Evolutionary conservation across 2,888 invertebrate genomes (phyloP).

Genomic region (Craniophora ligustri): DNA sequence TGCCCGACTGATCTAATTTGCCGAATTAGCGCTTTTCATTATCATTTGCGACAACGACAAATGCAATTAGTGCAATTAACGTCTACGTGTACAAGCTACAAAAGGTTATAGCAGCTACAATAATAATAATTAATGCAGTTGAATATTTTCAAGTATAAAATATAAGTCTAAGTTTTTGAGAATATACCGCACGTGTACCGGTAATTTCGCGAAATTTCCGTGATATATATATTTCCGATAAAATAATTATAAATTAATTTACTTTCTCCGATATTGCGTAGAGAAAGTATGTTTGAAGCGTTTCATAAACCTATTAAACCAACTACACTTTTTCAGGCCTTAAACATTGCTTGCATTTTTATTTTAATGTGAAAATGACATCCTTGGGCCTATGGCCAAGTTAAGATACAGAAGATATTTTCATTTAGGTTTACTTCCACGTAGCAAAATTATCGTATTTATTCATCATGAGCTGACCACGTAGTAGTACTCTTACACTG

Average conservation of each 20-base stretch:
- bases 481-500: too few species aligned
- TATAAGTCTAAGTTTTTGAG: conserved; percentile 11
- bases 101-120: conserved; percentile 7
- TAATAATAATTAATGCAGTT: conserved; percentile 11
- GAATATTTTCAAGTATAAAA: neutral
- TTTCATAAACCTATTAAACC: conserved; percentile 24
- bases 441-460: too few species aligned
- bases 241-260: conserved; percentile 35
- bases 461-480: too few species aligned
- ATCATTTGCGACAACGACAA: conserved; percentile 25
- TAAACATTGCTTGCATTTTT: conserved; percentile 19
- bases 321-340: conserved; percentile 4
- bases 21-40: conserved; percentile 38
- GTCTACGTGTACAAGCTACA: conserved; percentile 3
- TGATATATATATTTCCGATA: conserved; percentile 19
- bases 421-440: neutral
- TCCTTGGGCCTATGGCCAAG: too few species aligned
- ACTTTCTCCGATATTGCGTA: conserved; percentile 35
- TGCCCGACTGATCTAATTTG: conserved; percentile 28
- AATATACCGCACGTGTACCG: conserved; percentile 5
- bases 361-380: conserved; percentile 30
- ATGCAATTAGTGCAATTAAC: conserved; percentile 32
- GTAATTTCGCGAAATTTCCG: conserved; percentile 12
- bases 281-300: conserved; percentile 32
- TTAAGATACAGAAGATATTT: neutral